Conservation (phyloP, 2,797 vertebrate genomes). For the Etheostoma nigrum region DNA sequence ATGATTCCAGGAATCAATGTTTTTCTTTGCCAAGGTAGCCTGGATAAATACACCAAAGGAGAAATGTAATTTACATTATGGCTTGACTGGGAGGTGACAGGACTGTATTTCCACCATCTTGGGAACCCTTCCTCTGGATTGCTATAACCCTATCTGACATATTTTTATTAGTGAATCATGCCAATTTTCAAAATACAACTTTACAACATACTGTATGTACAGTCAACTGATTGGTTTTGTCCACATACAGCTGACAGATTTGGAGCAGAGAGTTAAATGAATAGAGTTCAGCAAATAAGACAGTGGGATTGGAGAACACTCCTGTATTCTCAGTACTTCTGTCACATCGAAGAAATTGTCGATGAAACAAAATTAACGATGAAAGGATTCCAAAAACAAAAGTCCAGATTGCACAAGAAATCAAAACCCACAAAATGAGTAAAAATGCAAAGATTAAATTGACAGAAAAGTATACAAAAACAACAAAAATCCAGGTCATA, state of each 20-base stretch:
- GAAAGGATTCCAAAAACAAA: slow-evolving; percentile 80
- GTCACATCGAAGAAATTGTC: slow-evolving; percentile 76
- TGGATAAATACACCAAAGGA: slow-evolving; percentile 54
- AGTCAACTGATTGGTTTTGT: slow-evolving; percentile 67
- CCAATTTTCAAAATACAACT: slow-evolving; percentile 63
- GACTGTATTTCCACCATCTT: slow-evolving; percentile 56
- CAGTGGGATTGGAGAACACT: slow-evolving; percentile 89
- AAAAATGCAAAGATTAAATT: slow-evolving; percentile 68
- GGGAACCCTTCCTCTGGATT: slow-evolving; percentile 48
- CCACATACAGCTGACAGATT: slow-evolving; percentile 72
- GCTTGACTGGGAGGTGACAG: slow-evolving; percentile 53
- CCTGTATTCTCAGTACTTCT: slow-evolving; percentile 84
- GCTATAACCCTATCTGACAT: slow-evolving; percentile 56
- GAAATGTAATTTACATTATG: slow-evolving; percentile 55
- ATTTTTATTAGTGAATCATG: slow-evolving; percentile 51
- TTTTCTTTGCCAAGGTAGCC: slow-evolving; percentile 46
- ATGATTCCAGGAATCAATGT: slow-evolving; percentile 52
- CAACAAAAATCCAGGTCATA: slow-evolving; percentile 69
- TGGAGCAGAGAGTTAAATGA: slow-evolving; percentile 77
- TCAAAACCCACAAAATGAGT: slow-evolving; percentile 70
- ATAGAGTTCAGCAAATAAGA: slow-evolving; percentile 87
- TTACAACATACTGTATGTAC: slow-evolving; percentile 53
- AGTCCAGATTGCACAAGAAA: slow-evolving; percentile 82
- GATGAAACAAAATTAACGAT: slow-evolving; percentile 80
- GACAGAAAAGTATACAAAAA: slow-evolving; percentile 73